Conservation (phyloP, 2,797 vertebrate genomes). For the Sebastes nivosus region DNA sequence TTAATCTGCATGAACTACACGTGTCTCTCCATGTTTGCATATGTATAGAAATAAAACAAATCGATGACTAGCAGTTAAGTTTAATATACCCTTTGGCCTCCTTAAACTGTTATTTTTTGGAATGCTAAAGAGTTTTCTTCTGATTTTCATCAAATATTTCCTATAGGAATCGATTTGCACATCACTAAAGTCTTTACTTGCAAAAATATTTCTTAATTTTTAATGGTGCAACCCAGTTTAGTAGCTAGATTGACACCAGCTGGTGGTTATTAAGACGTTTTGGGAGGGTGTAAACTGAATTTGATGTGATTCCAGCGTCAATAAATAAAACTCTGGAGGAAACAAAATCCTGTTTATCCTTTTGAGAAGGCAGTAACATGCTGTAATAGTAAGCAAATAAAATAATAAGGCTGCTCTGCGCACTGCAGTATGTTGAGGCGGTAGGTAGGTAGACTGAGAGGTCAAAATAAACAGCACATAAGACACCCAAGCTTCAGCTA, state of each 20-base stretch:
- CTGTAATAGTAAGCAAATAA: conserved; percentile 43
- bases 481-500: conserved; percentile 25
- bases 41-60: not conserved
- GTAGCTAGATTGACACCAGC: not conserved
- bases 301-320: conserved; percentile 31
- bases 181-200: not conserved
- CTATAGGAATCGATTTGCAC: not conserved
- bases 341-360: conserved; percentile 33
- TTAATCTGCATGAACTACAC: not conserved
- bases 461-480: conserved; percentile 53
- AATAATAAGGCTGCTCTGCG: conserved; percentile 23
- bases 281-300: not conserved
- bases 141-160: conserved; percentile 13
- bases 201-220: not conserved
- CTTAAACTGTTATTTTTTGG: not conserved
- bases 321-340: conserved; percentile 54
- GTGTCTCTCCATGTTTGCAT: not conserved
- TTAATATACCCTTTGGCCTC: not conserved
- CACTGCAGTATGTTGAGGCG: conserved; percentile 17
- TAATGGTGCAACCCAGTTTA: not conserved
- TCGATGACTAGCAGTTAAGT: not conserved
- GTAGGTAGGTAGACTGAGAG: conserved; percentile 27
- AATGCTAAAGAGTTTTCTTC: not conserved
- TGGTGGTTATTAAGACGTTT: not conserved
- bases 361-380: conserved; percentile 21